These are phyloP conservation scores for Chalcis sispes DNA, from an alignment of 2,888 invertebrate genomes.

Conservation along the genomic window DNA sequence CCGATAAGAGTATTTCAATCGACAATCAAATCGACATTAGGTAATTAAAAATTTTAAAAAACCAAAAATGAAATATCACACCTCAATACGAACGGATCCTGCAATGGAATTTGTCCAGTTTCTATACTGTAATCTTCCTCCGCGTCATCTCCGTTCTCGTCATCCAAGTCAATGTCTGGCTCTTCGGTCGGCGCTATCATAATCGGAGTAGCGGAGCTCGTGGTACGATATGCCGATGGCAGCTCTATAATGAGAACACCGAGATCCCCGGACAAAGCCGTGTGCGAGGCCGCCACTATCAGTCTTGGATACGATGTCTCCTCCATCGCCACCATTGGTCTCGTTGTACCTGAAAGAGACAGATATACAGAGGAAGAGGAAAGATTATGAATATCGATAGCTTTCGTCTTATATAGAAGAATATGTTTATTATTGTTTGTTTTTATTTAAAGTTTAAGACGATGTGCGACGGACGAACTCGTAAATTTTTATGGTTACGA, in stretches of 20 bases:
- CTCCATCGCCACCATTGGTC: conserved; percentile 63
- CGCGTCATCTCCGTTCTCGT: no score
- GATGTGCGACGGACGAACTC: no score
- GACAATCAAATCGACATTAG: no score
- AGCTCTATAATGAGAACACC: conserved; percentile 81
- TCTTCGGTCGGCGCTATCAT: conserved; percentile 70
- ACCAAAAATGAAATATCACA: conserved; percentile 35
- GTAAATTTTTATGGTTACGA: no score
- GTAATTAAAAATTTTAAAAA: neutral
- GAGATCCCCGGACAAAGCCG: conserved; percentile 88
- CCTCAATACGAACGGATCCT: conserved; percentile 66
- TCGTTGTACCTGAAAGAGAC: conserved; percentile 63
- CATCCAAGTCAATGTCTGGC: conserved; percentile 58
- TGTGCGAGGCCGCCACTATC: conserved; percentile 85
- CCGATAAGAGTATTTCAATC: no score
- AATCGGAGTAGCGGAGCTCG: conserved; percentile 72
- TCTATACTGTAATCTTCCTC: conserved; percentile 48
- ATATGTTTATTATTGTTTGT: neutral
- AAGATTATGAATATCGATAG: no score
- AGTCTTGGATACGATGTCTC: conserved; percentile 75
- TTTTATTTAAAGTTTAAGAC: no score
- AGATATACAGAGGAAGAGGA: no score
- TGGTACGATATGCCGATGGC: conserved; percentile 65
- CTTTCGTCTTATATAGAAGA: no score
- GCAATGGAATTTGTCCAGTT: conserved; percentile 25